Evolutionary conservation across 2,888 invertebrate species (phyloP).

Genomic region (Coleophora flavipennella): DNA sequence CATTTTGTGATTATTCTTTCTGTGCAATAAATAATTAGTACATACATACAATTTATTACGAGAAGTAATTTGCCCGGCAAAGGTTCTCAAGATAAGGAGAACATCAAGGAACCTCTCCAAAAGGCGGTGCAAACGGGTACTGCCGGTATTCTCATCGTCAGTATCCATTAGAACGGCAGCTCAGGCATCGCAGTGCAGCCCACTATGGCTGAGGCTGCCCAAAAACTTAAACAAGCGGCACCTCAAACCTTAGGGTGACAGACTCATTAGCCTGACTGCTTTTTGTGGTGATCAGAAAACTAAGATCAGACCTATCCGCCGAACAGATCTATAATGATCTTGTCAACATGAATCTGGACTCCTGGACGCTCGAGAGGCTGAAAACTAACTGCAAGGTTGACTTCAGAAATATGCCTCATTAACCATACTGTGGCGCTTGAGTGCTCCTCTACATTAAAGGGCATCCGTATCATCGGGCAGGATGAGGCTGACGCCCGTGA

Average conservation of each 20-base stretch:
- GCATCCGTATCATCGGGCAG: constrained; percentile 3
- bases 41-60: too few relatives aligned
- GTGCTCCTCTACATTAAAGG: too few relatives aligned
- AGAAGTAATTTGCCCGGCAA: too few relatives aligned
- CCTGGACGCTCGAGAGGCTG: too few relatives aligned
- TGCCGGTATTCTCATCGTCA: neutral
- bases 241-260: neutral
- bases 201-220: neutral
- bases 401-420: too few relatives aligned
- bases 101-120: neutral
- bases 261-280: neutral
- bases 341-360: neutral
- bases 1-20: too few relatives aligned
- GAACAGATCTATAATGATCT: neutral
- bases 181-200: neutral
- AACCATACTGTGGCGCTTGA: too few relatives aligned
- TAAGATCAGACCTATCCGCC: too few relatives aligned
- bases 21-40: too few relatives aligned
- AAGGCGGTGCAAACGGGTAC: neutral
- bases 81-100: too few relatives aligned
- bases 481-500: constrained; percentile 2
- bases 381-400: too few relatives aligned
- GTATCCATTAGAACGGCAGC: neutral
- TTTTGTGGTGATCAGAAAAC: neutral
- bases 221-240: neutral